Base-by-base conservation (phyloP, 2,113 vertebrate species). In the Todiramphus saurophagus region DNA sequence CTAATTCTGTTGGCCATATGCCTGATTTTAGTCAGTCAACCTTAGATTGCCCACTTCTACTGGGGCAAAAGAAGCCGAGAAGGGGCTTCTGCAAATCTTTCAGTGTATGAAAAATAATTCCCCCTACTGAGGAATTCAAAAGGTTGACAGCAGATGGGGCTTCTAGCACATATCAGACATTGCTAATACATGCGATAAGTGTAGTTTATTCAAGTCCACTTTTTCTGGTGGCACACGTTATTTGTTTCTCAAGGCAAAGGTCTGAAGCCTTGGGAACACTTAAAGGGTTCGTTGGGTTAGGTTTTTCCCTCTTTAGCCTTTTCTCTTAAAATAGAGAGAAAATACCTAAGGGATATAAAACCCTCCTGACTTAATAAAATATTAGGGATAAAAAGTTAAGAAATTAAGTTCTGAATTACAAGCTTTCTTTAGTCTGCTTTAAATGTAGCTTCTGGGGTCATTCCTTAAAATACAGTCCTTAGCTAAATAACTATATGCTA, bases 101-200 rank as follows among this genome's bases (percentile, higher is more conserved):
- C 27, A 30, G 19, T 12, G 5, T 16, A 17, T 48, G 39, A 59
- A 37, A 87, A 78, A 43, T 39, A 43, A 35, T 82, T 95, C 17
- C 10, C 7, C 44, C 56, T 64, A 3, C 48, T 31, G 44, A 76
- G 66, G 87, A 72, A 48, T 94, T 91, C 80, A 60, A 16, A 68
- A 87, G 87, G 10, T 30, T 89, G 80, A 66, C 87, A 94, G 87
- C 74, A 94, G 83, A 73, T 84, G 81, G 77, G 81, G 69, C 46
- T 79, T 96, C n/a, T 73, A 35, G 56, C 43, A 56, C 27, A 9
- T 24, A 25, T 78, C 43, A 72, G 41, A 12, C 27, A 9, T 11
- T 64, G 44, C 21, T 83, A 48, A 28, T 43, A 8, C 9, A 2
- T 59, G 31, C 24, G 55, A 19, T 59, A 59, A 41, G 18, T 39